Conservation (phyloP, 2,888 invertebrate species). For the Epinotia brunnichana region DNA sequence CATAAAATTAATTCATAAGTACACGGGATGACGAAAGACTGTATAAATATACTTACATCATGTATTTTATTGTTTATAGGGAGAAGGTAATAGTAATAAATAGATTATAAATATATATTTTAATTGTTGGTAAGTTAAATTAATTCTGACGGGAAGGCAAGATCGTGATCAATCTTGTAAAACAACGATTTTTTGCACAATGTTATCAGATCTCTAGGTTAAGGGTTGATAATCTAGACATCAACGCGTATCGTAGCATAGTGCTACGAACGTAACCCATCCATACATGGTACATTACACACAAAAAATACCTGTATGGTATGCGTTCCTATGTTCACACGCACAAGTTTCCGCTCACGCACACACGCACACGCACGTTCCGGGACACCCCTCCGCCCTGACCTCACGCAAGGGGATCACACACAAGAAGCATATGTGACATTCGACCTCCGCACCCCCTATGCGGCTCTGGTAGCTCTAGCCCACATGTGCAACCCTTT, state of each 20-base stretch:
- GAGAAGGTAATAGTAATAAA: too few relatives aligned
- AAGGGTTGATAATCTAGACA: slow-evolving; percentile 42
- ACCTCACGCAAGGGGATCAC: slow-evolving; percentile 54
- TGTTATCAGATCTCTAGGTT: background rate
- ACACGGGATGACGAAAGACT: too few relatives aligned
- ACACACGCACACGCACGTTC: slow-evolving; percentile 36
- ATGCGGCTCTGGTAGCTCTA: slow-evolving; percentile 77
- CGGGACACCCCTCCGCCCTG: slow-evolving; percentile 49
- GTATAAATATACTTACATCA: too few relatives aligned
- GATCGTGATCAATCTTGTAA: too few relatives aligned
- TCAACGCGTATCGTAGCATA: slow-evolving; percentile 56
- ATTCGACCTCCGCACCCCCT: slow-evolving; percentile 56
- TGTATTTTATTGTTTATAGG: too few relatives aligned
- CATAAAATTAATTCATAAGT: too few relatives aligned
- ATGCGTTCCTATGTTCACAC: background rate
- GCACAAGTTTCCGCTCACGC: slow-evolving; percentile 35
- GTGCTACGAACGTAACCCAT: slow-evolving; percentile 54
- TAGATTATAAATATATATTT: too few relatives aligned
- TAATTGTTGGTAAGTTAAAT: too few relatives aligned
- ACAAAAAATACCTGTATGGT: background rate
- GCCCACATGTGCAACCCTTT: slow-evolving; percentile 83
- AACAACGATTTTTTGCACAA: too few relatives aligned
- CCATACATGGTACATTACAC: background rate
- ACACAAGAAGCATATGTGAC: slow-evolving; percentile 70
- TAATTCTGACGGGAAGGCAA: too few relatives aligned